Base-by-base conservation (phyloP, 2,888 invertebrate species). In the Pharmacophagus antenor region DNA sequence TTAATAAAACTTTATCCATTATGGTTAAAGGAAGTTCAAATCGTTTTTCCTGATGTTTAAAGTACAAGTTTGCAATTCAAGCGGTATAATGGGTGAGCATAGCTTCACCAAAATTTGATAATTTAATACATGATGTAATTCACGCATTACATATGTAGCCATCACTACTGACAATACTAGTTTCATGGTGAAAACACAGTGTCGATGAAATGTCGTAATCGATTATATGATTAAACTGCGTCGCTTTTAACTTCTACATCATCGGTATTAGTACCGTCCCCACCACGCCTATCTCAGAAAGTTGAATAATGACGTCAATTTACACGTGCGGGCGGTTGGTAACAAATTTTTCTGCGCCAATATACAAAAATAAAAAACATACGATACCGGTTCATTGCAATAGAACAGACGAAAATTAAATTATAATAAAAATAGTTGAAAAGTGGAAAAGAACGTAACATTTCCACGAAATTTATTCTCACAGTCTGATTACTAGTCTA, bases 1-100 rank as follows among this genome's bases (percentile, higher is more conserved):
- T 84, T 80, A 63, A 69, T 69, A 70, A 73, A 84, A 85, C 77
- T 85, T 85, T 68, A 67, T 68, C 82, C 84, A 85, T 85, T 85
- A 82, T 72, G 70, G 69, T 70, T 73, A 71, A 70, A 78, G 73
- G 74, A 75, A 76, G 76, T 75, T 68, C 68, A 70, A 75, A 79
- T 81, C 81, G 78, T 83, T 82, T 80, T 77, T 77, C 74, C 46
- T 49, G 18, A 53, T 58, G 47, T 48, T 58, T 37, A 46, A 37
- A 48, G 17, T 44, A 18, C 10, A 44, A 44, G 42, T 42, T 18
- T 42, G 42, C 18, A 2, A 44, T 44, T 44, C 18, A 18, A 44
- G 18, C 18, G 10, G 18, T 18, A 44, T 44, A 20, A 44, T 44
- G 20, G 7, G 42, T 8, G 18, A 18, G 18, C 2, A 10, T 44